Base-by-base conservation (phyloP, 2,797 vertebrate genomes). In the Balearica regulorum region DNA sequence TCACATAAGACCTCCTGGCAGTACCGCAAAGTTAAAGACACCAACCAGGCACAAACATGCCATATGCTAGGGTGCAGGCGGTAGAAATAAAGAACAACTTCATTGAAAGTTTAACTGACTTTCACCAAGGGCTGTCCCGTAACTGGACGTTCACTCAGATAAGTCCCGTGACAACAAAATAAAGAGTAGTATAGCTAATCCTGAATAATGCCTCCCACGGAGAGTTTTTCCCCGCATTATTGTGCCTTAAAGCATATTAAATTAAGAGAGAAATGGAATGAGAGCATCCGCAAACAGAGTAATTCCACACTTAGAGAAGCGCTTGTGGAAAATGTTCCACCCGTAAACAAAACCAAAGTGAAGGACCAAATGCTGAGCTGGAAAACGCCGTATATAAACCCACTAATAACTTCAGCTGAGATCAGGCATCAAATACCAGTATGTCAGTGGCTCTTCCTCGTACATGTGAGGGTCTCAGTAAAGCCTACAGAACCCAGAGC, bases 391-490 rank as follows among this genome's bases (percentile, higher is more conserved):
- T 7, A 10, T 15, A 5, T 19, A 44, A 83, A 82, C 8, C 44
- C 51, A 44, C 16, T 39, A 20, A 22, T 6, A 25, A 44, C 43
- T 83, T 49, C 18, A 76, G 33, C 13, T 44, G 73, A 93, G 53
- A 39, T 8, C 20, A 39, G 54, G 41, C 29, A 78, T 4, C 58
- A 61, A 9, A 8, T 13, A 16, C 12, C 10, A 62, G 12, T 1
- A 6, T 0, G 6, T 14, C 46, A 29, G 9, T 1, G 2, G 13
- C 48, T 64, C 26, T 20, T 87, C 41, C 54, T 43, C 4, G 0
- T 28, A 57, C 2, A 8, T 1, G 0, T 5, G 2, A 49, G 13
- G 4, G n/a, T 29, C 65, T 17, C 41, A 5, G 25, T 2, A 37
- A 84, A 79, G n/a, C 37, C 44, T 8, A 28, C 16, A 46, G 37